Conservation (phyloP, 2,797 vertebrate genomes). For the Hyperoplus lanceolatus region DNA sequence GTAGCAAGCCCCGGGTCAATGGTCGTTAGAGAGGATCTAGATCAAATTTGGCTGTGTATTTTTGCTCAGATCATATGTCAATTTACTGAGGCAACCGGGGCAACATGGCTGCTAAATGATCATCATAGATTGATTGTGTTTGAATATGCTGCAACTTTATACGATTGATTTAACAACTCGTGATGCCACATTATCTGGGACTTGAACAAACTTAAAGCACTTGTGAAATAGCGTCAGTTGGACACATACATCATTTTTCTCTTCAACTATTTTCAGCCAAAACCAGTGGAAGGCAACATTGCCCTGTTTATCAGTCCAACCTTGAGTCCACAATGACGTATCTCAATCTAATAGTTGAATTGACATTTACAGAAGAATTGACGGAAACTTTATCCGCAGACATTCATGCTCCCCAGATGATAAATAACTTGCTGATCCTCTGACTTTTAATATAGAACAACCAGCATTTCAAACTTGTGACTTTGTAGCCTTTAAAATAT, state of each 20-base stretch:
- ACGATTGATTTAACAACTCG: conserved; percentile 18
- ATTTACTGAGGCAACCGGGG: conserved; percentile 3
- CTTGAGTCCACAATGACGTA: neutral
- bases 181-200: neutral
- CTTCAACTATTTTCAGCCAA: neutral
- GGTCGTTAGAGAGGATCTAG: conserved; percentile 22
- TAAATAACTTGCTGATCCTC: neutral
- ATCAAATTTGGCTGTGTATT: conserved; percentile 25
- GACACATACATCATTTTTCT: neutral
- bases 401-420: neutral
- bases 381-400: neutral
- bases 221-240: neutral
- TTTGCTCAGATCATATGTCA: conserved; percentile 23
- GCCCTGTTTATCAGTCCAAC: neutral
- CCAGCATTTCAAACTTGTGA: neutral
- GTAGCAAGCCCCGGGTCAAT: conserved; percentile 43
- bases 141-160: conserved; percentile 15
- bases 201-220: neutral
- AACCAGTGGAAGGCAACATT: neutral
- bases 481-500: neutral
- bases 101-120: neutral
- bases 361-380: too few relatives aligned
- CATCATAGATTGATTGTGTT: neutral
- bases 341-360: neutral
- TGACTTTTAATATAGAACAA: neutral